Evolutionary conservation across 2,113 vertebrate genomes (phyloP), one percentile per base, ranked within the genome.

Genomic region (Cyanoderma ruficeps): DNA sequence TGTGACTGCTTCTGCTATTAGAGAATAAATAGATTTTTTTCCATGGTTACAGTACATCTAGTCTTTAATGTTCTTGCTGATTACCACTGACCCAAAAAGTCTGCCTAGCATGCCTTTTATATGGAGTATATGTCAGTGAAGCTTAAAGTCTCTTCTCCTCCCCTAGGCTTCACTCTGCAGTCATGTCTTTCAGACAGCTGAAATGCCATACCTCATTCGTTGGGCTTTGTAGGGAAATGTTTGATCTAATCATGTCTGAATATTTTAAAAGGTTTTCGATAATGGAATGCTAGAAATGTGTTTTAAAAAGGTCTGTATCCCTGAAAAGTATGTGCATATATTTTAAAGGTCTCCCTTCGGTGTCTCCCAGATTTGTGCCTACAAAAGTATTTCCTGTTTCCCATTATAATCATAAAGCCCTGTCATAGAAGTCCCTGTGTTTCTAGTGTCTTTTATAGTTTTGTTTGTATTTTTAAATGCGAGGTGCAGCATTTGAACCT

Each of bases 21-120:
- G 68, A 65, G 72, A 93, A 94, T 93, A 92, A 84, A 93, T 80
- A 70, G 69, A 69, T 72, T 87, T 94, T 92, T 96, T 96, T 82
- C 91, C 84, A 91, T 42, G 18, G 94, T 92, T 96, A 79, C 90
- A 94, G 85, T 95, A 78, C 65, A 86, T 56, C 82, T 74, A 92
- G 96, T 94, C 84, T 96, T 97, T 94, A 91, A 96, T 94, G 87
- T 97, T 96, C 90, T 88, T 93, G 82, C 90, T 95, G 96, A 97
- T 97, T 96, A 96, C 89, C 95, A 80, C 61, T 97, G 97, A 97
- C 96, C 96, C 97, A 96, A 96, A 96, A 97, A 96, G 95, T 93
- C 94, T 96, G 87, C 93, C 92, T 96, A 79, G 93, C 89, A 37
- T 95, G 96, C 79, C 72, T 96, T 96, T 97, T 96, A 95, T 96